Conservation (phyloP, 2,113 vertebrate species). For the Actenoides lindsayi region DNA sequence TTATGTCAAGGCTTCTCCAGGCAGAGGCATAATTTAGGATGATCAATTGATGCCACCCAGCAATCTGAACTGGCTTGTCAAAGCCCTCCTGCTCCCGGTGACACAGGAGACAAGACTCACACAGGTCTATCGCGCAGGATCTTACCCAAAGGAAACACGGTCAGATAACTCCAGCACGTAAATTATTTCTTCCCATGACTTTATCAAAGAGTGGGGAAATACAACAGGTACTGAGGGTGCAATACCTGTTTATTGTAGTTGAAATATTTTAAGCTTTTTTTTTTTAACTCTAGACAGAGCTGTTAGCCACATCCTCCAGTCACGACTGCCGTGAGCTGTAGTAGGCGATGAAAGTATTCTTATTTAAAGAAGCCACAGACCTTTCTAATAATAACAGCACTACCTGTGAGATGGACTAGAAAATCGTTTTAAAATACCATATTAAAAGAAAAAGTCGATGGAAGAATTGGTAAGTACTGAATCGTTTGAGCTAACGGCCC, state of each 20-base stretch:
- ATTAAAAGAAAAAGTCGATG: not conserved
- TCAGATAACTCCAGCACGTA: not conserved
- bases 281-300: not conserved
- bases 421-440: not conserved
- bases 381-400: not conserved
- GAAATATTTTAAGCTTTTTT: not conserved
- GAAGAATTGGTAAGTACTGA: not conserved
- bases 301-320: not conserved
- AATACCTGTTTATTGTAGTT: not conserved
- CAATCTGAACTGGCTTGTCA: not conserved
- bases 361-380: not conserved
- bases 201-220: not conserved
- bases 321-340: not conserved
- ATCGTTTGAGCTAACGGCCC: not conserved
- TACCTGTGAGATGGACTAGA: not conserved
- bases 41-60: not conserved
- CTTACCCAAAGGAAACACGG: not conserved
- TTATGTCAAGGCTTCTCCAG: not conserved
- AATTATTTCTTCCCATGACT: not conserved
- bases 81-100: not conserved
- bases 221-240: not conserved
- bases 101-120: fast-evolving
- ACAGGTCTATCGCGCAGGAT: not conserved
- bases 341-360: not conserved
- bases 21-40: not conserved